Conservation (phyloP, 2,888 invertebrate species). For the Ennomos quercinarius region DNA sequence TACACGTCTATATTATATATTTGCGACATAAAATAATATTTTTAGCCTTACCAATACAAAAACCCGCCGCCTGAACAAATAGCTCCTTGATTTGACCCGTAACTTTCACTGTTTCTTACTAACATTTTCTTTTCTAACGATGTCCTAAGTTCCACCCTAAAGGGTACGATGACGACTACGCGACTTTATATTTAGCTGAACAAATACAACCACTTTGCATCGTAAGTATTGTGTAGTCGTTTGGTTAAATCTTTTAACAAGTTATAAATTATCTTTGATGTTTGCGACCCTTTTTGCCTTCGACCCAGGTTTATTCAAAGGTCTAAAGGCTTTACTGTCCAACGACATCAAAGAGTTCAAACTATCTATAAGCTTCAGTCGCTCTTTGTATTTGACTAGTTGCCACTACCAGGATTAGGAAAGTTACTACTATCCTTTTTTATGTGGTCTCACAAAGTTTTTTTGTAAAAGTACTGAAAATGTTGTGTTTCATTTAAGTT, state of each 20-base stretch:
- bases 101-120: not conserved
- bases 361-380: conserved; percentile 63
- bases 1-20: no score
- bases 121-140: conserved; percentile 11
- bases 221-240: conserved; percentile 32
- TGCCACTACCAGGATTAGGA: conserved; percentile 35
- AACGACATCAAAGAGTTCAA: conserved; percentile 66
- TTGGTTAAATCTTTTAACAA: conserved; percentile 64
- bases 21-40: no score
- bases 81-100: no score
- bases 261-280: conserved; percentile 75
- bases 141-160: conserved; percentile 3
- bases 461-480: no score
- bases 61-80: no score
- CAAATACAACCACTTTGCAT: conserved; percentile 35
- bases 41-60: no score
- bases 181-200: conserved; percentile 26
- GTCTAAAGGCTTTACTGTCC: conserved; percentile 56
- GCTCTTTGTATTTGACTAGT: conserved; percentile 53
- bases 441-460: no score
- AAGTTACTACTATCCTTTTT: conserved; percentile 36
- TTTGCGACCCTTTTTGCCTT: conserved; percentile 73
- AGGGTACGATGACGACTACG: conserved; percentile 1
- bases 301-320: conserved; percentile 68
- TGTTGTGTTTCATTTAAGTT: no score